Conservation (phyloP, 1,140 invertebrate species). For the Ganaspis sp. region DNA sequence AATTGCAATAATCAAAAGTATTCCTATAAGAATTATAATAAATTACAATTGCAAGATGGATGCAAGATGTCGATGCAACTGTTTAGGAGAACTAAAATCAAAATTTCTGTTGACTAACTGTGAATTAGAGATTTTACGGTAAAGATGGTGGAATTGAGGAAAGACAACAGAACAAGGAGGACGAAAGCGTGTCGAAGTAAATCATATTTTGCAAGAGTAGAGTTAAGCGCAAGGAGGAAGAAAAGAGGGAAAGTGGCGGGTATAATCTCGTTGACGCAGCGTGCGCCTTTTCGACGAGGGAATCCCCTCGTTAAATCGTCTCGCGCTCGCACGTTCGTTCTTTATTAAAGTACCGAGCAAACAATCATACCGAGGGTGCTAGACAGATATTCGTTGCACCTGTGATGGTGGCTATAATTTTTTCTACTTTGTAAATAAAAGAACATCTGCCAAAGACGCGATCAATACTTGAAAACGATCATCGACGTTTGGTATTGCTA, state of each 20-base stretch:
- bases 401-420: constrained; percentile 42
- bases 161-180: constrained; percentile 40
- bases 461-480: neutral
- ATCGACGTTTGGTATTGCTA: neutral
- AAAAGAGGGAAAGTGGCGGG: constrained; percentile 60
- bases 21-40: too few species aligned
- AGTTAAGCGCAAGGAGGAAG: constrained; percentile 48
- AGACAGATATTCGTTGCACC: constrained; percentile 52
- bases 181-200: constrained; percentile 58
- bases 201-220: constrained; percentile 59
- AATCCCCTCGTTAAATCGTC: constrained; percentile 67
- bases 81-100: too few species aligned
- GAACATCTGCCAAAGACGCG: neutral
- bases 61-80: too few species aligned
- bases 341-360: constrained; percentile 68
- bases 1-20: too few species aligned
- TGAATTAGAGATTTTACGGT: neutral
- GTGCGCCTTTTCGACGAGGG: constrained; percentile 53
- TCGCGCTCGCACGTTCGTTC: constrained; percentile 58
- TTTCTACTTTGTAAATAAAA: constrained; percentile 20
- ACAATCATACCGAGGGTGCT: constrained; percentile 53
- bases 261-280: constrained; percentile 69
- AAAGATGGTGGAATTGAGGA: neutral
- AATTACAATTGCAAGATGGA: too few species aligned
- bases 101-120: too few species aligned